Evolutionary conservation across 2,888 invertebrate genomes (phyloP), one percentile per base, ranked within the genome.

Genomic region (Drosophila cyrtoloma): DNA sequence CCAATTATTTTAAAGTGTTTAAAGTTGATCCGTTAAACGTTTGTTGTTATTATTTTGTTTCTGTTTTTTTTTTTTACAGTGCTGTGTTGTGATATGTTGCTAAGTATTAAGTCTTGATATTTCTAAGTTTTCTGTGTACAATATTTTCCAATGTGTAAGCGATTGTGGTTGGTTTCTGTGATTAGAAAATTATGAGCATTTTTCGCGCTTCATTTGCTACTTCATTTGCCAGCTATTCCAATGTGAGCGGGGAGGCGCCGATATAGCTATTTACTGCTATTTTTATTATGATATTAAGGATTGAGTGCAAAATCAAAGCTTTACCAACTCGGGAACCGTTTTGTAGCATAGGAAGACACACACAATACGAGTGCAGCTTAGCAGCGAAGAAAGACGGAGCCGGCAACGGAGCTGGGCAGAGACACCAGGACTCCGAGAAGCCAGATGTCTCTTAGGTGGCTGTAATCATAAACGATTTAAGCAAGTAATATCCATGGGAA

Each of bases 1-100:
- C 4, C 4, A 33, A 2, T 0, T 16, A 0, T 16, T 37, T 0
- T 6, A 37, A 1, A 37, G 16, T 7, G 0, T 19, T 37, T 1
- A 33, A 19, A 35, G 16, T 37, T 37, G 16, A 37, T 16, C 16
- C 16, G 39, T n/a, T n/a, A n/a, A n/a, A 6, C 16, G 6, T 37
- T 37, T 37, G 16, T 3, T 19, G 16, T 37, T 37, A 2, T 39
- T 42, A 19, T 37, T 10, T 42, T n/a, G 5, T n/a, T n/a, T n/a
- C n/a, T 42, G 42, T 39, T 19, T 12, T 5, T 10, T n/a, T 33
- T 30, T 33, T 42, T 22, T 42, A 42, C 42, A 22, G n/a, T 42
- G 42, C 42, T 5, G 5, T n/a, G n/a, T 10, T 10, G 10, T n/a
- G 9, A n/a, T 16, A 7, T 37, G 16, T 39, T 19, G 7, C 39